Evolutionary conservation across 1,140 invertebrate genomes (phyloP).

Genomic region (Catajapyx aquilonaris): DNA sequence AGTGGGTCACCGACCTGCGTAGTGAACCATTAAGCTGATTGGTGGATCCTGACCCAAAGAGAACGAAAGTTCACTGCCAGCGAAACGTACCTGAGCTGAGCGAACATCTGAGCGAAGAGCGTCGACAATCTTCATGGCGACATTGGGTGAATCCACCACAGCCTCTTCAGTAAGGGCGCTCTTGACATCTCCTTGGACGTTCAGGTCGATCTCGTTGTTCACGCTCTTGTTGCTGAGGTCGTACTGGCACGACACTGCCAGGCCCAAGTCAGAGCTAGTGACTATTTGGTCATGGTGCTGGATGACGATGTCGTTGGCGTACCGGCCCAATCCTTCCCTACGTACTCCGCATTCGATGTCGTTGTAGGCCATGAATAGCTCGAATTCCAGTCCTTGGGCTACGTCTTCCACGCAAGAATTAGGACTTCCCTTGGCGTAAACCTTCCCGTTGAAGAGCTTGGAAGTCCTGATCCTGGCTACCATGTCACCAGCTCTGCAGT

Average conservation of each 20-base stretch:
- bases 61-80: too few species aligned
- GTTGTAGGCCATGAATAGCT: conserved; percentile 73
- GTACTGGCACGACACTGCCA: conserved; percentile 81
- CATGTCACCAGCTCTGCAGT: conserved; percentile 81
- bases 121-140: conserved; percentile 70
- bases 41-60: too few species aligned
- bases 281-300: conserved; percentile 90
- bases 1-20: conserved; percentile 75
- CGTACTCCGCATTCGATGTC: conserved; percentile 76
- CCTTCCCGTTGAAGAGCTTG: conserved; percentile 81
- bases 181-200: conserved; percentile 64
- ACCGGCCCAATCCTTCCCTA: conserved; percentile 61
- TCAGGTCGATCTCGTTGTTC: conserved; percentile 72
- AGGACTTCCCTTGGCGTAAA: conserved; percentile 79
- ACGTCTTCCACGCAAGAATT: conserved; percentile 78
- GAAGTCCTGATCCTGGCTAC: conserved; percentile 74
- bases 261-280: conserved; percentile 74
- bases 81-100: conserved; percentile 20
- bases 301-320: conserved; percentile 73
- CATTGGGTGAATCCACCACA: conserved; percentile 75
- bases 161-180: conserved; percentile 27
- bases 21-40: too few species aligned
- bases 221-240: conserved; percentile 84
- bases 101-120: conserved; percentile 18
- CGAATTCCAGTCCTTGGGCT: conserved; percentile 61